Base-by-base conservation (phyloP, 1,140 invertebrate genomes). In the Hypsibius dujardini region DNA sequence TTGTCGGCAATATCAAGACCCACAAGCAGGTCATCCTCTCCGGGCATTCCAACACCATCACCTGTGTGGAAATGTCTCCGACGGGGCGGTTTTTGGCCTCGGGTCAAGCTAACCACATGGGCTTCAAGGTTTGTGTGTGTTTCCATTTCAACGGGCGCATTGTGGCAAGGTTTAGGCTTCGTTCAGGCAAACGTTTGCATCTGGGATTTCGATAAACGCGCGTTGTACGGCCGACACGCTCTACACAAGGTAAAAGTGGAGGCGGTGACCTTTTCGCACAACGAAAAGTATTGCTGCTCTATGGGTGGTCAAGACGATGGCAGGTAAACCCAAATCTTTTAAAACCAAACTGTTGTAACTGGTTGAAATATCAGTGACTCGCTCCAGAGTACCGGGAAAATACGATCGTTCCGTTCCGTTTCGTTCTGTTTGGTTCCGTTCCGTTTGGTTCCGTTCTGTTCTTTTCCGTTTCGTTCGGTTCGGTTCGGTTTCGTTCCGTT, bases 231-330 rank as follows among this genome's bases (percentile, higher is more conserved):
- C 0, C 85, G 83, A 70, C 85, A 92, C 78, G 86, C 88, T 78
- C 80, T 90, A 12, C 92, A 95, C 78, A 92, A 90, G 82, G 86
- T 86, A 40, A 85, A 88, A 67, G 86, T 94, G 0, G 87, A 92
- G 80, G 84, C 87, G 7, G 80, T 94, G 12, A 83, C 84, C 15
- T 93, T 95, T 77, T 88, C 90, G 0, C 82, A 84, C 46, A 85
- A 89, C 77, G 88, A 89, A 73, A 83, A 83, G 60, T 92, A 87
- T 78, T 80, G 93, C 70, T 84, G 91, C 47, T 90, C 89, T 1
- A 82, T 94, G 47, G 92, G 92, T 15, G 92, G 92, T 0, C 84
- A 85, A 73, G 92, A 95, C 78, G 91, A 92, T 79, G 88, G 89
- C 45, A 86, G 86, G 75, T 85, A 90, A n/a, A n/a, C n/a, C n/a